phyloP scores from a whole-genome alignment of 2,113 vertebrate species.

The Phocoena sinus region DNA sequence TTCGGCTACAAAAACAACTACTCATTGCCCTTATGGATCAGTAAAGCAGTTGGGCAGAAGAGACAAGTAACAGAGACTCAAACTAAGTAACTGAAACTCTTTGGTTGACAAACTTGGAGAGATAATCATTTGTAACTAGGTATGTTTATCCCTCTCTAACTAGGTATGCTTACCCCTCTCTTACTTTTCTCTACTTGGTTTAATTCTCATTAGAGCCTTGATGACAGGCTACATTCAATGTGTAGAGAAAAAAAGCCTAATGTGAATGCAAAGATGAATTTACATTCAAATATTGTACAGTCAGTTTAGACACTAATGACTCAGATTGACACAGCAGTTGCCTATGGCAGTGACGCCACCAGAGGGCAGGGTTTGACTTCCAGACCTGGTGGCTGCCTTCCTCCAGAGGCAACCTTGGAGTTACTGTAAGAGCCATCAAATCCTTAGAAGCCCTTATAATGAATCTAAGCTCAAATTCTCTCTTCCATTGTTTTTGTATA shows the following conservation, averaged over 20 bases:
- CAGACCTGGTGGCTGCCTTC: neutral
- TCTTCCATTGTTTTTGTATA: neutral
- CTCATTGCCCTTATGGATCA: neutral
- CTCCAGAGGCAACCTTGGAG: neutral
- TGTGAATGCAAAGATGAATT: neutral
- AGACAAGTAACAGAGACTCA: neutral
- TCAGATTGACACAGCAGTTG: neutral
- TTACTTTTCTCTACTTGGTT: neutral
- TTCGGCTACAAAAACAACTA: neutral
- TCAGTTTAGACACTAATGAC: neutral
- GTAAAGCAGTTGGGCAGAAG: neutral
- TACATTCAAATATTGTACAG: neutral
- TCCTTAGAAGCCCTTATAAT: neutral
- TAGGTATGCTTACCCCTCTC: neutral
- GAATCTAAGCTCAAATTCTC: neutral
- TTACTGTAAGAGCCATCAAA: neutral
- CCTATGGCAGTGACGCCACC: neutral
- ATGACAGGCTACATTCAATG: neutral
- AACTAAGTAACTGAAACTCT: neutral
- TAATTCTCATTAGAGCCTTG: neutral
- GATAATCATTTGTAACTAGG: neutral
- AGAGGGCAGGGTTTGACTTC: slow-evolving; percentile 64
- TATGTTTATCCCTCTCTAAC: neutral
- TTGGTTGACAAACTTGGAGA: neutral
- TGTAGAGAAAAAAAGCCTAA: neutral